Evolutionary conservation across 2,888 invertebrate genomes (phyloP).

Genomic region (Sphaeridia pumilis): DNA sequence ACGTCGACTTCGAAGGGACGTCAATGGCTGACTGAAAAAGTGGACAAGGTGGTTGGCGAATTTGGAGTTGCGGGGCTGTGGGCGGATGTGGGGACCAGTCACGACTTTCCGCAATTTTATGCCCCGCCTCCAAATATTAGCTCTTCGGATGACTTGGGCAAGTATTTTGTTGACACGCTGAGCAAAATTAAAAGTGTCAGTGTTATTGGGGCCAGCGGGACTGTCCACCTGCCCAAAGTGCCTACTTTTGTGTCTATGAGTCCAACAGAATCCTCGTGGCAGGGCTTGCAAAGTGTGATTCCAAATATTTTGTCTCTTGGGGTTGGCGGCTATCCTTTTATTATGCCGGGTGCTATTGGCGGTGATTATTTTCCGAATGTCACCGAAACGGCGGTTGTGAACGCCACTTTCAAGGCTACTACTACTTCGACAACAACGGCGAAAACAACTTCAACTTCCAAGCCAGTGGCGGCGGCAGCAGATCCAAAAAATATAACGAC

Average conservation of each 20-base stretch:
- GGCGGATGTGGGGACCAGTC: slow-evolving; percentile 67
- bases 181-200: slow-evolving; percentile 46
- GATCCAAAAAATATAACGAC: too few relatives aligned
- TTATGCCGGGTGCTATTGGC: slow-evolving; percentile 87
- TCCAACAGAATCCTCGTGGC: slow-evolving; percentile 78
- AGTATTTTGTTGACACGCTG: slow-evolving; percentile 52
- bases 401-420: too few relatives aligned
- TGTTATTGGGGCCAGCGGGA: slow-evolving; percentile 67
- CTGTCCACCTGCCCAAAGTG: slow-evolving; percentile 64
- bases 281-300: slow-evolving; percentile 65
- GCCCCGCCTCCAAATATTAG: slow-evolving; percentile 52
- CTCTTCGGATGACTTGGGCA: slow-evolving; percentile 74
- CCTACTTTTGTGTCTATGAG: slow-evolving; percentile 78
- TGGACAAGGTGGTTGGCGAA: slow-evolving; percentile 56
- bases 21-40: slow-evolving; percentile 64
- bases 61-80: slow-evolving; percentile 77
- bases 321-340: slow-evolving; percentile 80
- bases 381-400: too few relatives aligned
- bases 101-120: slow-evolving; percentile 76
- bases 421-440: too few relatives aligned
- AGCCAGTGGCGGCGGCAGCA: too few relatives aligned
- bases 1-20: slow-evolving; percentile 69
- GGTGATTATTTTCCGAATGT: slow-evolving; percentile 51
- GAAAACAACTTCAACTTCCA: too few relatives aligned
- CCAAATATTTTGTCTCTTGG: slow-evolving; percentile 80